phyloP scores from a whole-genome alignment of 2,888 invertebrate genomes.

The Ormia ochracea region DNA sequence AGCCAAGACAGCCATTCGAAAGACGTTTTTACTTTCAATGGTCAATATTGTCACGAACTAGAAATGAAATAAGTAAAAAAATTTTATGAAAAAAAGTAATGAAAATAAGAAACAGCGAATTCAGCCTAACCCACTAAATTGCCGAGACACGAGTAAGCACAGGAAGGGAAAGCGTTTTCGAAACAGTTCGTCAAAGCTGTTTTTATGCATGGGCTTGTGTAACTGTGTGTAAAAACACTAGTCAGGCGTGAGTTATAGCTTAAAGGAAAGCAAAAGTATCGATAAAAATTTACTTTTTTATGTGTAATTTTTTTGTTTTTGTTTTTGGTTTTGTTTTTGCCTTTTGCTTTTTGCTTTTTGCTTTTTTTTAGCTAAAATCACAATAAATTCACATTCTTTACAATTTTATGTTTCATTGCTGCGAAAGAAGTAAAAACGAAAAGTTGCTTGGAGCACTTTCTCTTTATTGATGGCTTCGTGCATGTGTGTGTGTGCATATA shows the following conservation, averaged over 20 bases:
- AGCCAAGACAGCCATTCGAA: background rate
- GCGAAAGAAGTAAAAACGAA: slow-evolving; percentile 60
- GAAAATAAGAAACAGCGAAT: slow-evolving; percentile 21
- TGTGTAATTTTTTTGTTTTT: background rate
- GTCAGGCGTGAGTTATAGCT: slow-evolving; percentile 50
- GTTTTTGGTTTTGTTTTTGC: no score
- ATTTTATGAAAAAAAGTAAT: no score
- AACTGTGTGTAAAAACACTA: background rate
- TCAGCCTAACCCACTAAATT: slow-evolving; percentile 52
- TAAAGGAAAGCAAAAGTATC: slow-evolving; percentile 74
- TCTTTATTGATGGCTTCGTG: slow-evolving; percentile 65
- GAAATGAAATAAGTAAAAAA: slow-evolving; percentile 25
- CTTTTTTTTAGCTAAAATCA: slow-evolving; percentile 60
- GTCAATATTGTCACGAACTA: slow-evolving; percentile 54
- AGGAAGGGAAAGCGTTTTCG: slow-evolving; percentile 72
- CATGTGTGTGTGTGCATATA: background rate
- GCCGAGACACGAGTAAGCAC: slow-evolving; percentile 65
- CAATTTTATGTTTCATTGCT: slow-evolving; percentile 38
- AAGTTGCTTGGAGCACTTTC: slow-evolving; percentile 73
- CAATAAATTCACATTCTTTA: slow-evolving; percentile 74
- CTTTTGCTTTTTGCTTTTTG: no score
- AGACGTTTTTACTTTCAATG: slow-evolving; percentile 59
- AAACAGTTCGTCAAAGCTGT: background rate
- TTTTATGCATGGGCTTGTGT: background rate
- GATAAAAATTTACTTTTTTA: slow-evolving; percentile 13